Conservation (phyloP, 2,797 vertebrate genomes). For the Galaxias olidus region DNA sequence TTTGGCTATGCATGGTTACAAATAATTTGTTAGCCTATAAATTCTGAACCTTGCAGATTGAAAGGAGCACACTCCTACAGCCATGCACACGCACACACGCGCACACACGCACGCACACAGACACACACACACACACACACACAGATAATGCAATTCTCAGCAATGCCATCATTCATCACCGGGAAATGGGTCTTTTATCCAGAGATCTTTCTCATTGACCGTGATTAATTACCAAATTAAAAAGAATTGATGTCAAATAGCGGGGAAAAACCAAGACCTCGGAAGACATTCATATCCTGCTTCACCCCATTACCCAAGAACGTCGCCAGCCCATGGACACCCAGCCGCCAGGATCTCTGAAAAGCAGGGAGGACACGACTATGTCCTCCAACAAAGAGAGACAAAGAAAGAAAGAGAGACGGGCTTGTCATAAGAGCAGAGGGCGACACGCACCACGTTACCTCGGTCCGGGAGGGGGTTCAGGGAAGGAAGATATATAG, state of each 20-base stretch:
- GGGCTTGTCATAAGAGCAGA: no score
- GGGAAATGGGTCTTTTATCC: slow-evolving; percentile 45
- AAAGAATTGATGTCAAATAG: slow-evolving; percentile 44
- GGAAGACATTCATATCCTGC: slow-evolving; percentile 55
- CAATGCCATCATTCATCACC: slow-evolving; percentile 16
- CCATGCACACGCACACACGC: no score
- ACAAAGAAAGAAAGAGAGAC: no score
- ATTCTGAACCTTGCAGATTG: no score
- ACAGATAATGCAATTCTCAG: slow-evolving; percentile 17
- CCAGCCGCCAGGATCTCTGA: slow-evolving; percentile 22
- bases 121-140: slow-evolving; percentile 6
- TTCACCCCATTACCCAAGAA: slow-evolving; percentile 58
- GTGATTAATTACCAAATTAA: slow-evolving; percentile 66
- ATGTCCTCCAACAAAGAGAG: neutral
- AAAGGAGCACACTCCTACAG: no score
- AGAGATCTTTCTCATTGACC: slow-evolving; percentile 55
- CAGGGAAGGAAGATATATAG: no score
- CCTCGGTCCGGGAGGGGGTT: no score
- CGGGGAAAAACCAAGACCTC: slow-evolving; percentile 35
- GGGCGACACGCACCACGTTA: no score
- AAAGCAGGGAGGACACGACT: slow-evolving; percentile 23
- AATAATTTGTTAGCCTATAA: neutral
- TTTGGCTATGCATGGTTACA: slow-evolving; percentile 12
- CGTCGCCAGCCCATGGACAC: slow-evolving; percentile 27
- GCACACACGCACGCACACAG: no score